Conservation (phyloP, 2,113 vertebrate genomes). For the Larimichthys crocea region DNA sequence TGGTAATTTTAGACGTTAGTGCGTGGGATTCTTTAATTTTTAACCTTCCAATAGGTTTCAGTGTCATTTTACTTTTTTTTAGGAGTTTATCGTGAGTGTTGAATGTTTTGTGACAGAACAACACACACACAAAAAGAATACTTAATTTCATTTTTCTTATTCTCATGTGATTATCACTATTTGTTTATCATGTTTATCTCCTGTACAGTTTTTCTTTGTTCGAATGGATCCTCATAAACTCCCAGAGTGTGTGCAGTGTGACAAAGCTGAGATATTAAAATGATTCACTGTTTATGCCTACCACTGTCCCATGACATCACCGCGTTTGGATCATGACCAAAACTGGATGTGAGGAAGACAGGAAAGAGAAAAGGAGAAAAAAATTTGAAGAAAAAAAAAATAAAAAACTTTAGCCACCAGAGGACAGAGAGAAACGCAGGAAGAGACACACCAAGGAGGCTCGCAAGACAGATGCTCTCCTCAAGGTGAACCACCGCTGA, state of each 20-base stretch:
- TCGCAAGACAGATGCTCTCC: slow-evolving; percentile 77
- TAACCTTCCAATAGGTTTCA: slow-evolving; percentile 30
- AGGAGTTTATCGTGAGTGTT: neutral
- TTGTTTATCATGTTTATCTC: neutral
- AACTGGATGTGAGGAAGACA: slow-evolving; percentile 3
- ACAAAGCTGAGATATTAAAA: slow-evolving; percentile 39
- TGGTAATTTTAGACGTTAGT: slow-evolving; percentile 37
- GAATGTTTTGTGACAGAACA: slow-evolving; percentile 2
- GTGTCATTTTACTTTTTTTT: slow-evolving; percentile 17
- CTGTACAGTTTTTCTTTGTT: slow-evolving; percentile 4
- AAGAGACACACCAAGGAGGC: slow-evolving; percentile 45
- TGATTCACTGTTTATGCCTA: slow-evolving; percentile 24
- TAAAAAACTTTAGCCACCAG: slow-evolving; percentile 40
- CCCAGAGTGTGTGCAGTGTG: slow-evolving; percentile 3
- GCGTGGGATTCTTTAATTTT: slow-evolving; percentile 15
- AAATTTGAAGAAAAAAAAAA: neutral
- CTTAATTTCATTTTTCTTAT: neutral
- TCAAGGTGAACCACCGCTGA: slow-evolving; percentile 84
- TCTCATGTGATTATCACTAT: neutral
- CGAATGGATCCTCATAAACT: slow-evolving; percentile 8
- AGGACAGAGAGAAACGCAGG: neutral
- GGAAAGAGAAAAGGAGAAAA: neutral
- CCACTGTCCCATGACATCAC: slow-evolving; percentile 50
- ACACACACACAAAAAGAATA: neutral
- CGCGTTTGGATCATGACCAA: slow-evolving; percentile 49